Evolutionary conservation across 1,140 invertebrate species (phyloP).

Genomic region (Aricia agestis): DNA sequence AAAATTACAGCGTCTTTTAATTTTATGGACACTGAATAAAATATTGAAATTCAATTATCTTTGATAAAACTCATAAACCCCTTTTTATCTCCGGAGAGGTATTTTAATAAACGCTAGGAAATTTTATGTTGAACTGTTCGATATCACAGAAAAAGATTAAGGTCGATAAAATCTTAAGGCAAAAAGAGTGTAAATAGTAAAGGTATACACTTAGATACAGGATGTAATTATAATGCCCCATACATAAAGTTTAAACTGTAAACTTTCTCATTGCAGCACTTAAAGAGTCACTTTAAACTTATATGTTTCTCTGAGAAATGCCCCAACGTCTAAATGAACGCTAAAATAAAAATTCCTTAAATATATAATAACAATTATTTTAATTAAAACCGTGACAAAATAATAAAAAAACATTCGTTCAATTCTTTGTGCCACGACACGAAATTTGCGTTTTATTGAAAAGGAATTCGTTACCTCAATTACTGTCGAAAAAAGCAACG

Average conservation of each 20-base stretch:
- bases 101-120: neutral
- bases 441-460: neutral
- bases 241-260: too few species aligned
- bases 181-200: neutral
- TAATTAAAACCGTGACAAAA: too few species aligned
- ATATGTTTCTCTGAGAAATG: too few species aligned
- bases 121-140: neutral
- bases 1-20: conserved; percentile 33
- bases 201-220: too few species aligned
- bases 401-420: too few species aligned
- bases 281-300: too few species aligned
- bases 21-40: conserved; percentile 37
- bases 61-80: conserved; percentile 31
- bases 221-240: too few species aligned
- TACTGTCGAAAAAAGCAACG: neutral
- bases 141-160: neutral
- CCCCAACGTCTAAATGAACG: too few species aligned
- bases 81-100: conserved; percentile 24
- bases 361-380: too few species aligned
- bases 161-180: neutral
- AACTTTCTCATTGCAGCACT: too few species aligned
- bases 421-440: too few species aligned
- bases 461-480: conserved; percentile 2
- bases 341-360: too few species aligned
- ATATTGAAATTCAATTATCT: conserved; percentile 47